Evolutionary conservation across 2,797 vertebrate genomes (phyloP).

Genomic region (Siniperca obscura): DNA sequence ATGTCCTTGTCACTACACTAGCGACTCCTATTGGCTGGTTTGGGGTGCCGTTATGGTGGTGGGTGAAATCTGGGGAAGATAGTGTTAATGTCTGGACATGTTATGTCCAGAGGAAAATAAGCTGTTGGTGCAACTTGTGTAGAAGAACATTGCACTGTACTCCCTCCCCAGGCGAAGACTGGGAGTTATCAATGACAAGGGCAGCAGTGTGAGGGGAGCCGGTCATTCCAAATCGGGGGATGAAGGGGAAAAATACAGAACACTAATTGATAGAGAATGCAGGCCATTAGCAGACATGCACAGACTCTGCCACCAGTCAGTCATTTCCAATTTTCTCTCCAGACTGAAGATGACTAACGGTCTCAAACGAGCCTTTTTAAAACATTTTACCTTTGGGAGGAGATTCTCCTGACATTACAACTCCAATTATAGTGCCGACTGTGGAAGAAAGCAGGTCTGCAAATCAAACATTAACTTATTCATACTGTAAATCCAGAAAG

Average conservation of each 20-base stretch:
- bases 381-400: conserved; percentile 47
- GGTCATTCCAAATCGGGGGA: neutral
- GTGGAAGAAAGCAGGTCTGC: conserved; percentile 39
- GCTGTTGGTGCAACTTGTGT: neutral
- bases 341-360: conserved; percentile 43
- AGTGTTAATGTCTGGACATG: neutral
- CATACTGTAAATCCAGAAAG: conserved; percentile 55
- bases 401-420: conserved; percentile 52
- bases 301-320: conserved; percentile 28
- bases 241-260: neutral
- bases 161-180: neutral
- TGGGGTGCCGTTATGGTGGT: neutral
- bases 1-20: neutral
- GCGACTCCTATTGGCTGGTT: neutral
- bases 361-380: conserved; percentile 48
- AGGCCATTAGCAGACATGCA: conserved; percentile 3
- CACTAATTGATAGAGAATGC: conserved; percentile 3
- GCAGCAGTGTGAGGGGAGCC: neutral
- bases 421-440: conserved; percentile 46
- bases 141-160: neutral
- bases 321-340: conserved; percentile 35
- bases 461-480: conserved; percentile 63
- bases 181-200: neutral
- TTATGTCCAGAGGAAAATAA: neutral
- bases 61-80: neutral